phyloP scores from a whole-genome alignment of 2,113 vertebrate genomes.

The Carettochelys insculpta region DNA sequence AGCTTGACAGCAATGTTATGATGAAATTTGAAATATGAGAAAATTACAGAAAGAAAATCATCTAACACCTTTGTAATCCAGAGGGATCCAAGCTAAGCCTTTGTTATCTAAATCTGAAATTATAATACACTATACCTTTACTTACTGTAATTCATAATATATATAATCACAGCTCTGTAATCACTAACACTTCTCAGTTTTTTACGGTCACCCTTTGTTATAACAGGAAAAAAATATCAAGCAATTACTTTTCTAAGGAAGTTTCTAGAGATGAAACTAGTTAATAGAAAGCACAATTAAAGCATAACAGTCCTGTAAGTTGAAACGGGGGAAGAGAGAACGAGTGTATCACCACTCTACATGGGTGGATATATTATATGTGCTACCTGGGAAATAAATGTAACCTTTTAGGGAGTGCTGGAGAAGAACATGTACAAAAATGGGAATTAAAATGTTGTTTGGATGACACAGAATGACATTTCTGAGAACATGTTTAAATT shows the following conservation, averaged over 20 bases:
- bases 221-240: neutral
- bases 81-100: conserved; percentile 5
- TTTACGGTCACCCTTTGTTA: neutral
- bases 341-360: neutral
- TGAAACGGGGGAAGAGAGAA: neutral
- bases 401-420: no score
- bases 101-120: neutral
- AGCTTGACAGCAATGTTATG: conserved; percentile 16
- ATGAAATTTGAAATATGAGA: conserved; percentile 17
- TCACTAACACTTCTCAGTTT: neutral
- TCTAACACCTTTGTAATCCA: conserved; percentile 53
- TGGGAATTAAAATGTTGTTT: neutral
- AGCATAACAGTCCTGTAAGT: neutral
- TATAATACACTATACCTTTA: neutral
- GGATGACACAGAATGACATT: neutral
- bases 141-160: neutral
- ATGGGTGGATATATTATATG: neutral
- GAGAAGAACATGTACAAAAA: neutral
- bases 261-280: neutral
- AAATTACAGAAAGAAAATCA: conserved; percentile 18
- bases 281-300: neutral
- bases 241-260: neutral
- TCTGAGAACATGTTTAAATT: neutral
- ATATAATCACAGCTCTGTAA: conserved; percentile 6
- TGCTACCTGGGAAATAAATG: neutral